Conservation (phyloP, 2,113 vertebrate genomes). For the Silurus glanis region DNA sequence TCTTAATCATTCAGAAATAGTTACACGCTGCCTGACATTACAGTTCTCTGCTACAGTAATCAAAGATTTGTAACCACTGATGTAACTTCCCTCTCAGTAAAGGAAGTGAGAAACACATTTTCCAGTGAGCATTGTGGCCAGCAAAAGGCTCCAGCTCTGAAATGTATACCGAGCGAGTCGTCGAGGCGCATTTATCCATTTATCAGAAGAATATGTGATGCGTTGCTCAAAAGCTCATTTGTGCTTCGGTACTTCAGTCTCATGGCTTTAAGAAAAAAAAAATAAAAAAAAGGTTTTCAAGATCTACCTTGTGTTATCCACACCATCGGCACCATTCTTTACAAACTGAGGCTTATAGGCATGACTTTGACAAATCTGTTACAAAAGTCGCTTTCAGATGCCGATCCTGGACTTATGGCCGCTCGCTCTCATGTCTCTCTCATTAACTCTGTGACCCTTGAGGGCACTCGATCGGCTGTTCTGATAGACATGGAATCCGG, state of each 20-base stretch:
- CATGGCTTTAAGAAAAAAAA: background rate
- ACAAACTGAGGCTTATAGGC: background rate
- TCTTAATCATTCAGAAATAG: background rate
- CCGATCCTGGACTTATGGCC: background rate
- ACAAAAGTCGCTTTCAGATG: background rate
- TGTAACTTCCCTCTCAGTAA: background rate
- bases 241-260: background rate
- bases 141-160: background rate
- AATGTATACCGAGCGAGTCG: background rate
- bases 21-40: background rate
- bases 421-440: background rate
- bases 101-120: background rate
- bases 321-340: background rate
- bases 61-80: background rate
- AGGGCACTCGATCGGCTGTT: background rate
- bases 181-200: too few relatives aligned
- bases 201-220: too few relatives aligned
- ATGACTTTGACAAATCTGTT: background rate
- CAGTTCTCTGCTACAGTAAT: too few relatives aligned
- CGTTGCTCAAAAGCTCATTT: background rate
- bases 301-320: background rate
- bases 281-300: background rate
- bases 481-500: constrained; percentile 16
- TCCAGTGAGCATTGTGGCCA: background rate
- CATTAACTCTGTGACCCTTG: background rate